Evolutionary conservation across 2,113 vertebrate genomes (phyloP), one percentile per base, ranked within the genome.

Genomic region (Eurypyga helias): DNA sequence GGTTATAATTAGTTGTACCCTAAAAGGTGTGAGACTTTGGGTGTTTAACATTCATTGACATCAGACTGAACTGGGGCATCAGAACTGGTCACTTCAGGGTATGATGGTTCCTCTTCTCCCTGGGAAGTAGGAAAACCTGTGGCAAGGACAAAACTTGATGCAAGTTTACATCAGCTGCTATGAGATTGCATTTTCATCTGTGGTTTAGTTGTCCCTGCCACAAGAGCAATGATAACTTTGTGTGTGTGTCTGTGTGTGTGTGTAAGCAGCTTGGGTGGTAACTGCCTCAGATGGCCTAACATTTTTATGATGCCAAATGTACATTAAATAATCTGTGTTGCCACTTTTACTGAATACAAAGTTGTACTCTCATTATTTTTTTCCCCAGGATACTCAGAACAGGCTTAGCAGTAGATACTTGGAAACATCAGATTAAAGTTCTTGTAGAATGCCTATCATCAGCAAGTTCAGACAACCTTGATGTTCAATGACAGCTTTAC

Each of bases 71-170:
- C 17, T 28, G 17, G 31, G 10, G 20, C 41, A 81, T 41, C 46
- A 83, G 13, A 69, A 84, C 3, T 72, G 34, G 20, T 67, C 24
- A 33, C 9, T n/a, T 6, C 19, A 51, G 61, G 52, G 6, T 9
- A 13, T 14, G 33, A 45, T 16, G 10, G 9, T n/a, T 72, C 4
- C 15, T 75, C 7, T 55, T 49, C 18, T 41, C 12, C 73, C 10
- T 0, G 0, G 18, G 18, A 72, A 77, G 51, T 2, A 62, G 15
- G 18, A 75, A 70, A 58, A 25, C 8, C 17, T 28, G 45, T 36
- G 61, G 46, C 10, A 87, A 76, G 41, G 41, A 51, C 5, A 78
- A 84, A 91, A 71, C 3, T 10, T n/a, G 55, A 25, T 29, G 21
- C 11, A 78, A 24, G 7, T 49, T 70, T 46, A 9, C 0, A 0